phyloP scores from a whole-genome alignment of 2,113 vertebrate species.

The Bolborhynchus lineola region DNA sequence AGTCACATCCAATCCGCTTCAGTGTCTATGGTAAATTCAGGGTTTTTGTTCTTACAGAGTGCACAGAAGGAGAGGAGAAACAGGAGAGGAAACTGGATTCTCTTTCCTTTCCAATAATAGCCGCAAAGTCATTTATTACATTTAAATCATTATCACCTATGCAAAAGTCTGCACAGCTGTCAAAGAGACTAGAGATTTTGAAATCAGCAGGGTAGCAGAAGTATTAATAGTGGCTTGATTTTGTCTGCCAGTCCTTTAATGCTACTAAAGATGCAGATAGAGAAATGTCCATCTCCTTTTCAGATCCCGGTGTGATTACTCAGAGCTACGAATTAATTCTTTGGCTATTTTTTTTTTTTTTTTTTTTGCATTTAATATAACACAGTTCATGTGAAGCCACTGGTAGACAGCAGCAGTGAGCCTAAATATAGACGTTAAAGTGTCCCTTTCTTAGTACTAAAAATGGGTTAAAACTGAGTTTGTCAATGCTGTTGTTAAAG shows the following conservation, averaged over 20 bases:
- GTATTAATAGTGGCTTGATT: background rate
- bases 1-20: background rate
- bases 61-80: background rate
- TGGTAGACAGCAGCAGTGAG: background rate
- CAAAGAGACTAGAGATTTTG: background rate
- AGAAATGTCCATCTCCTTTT: background rate
- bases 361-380: background rate
- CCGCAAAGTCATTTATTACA: rapidly evolving
- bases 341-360: background rate
- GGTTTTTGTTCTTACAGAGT: background rate
- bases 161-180: background rate
- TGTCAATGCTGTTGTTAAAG: background rate
- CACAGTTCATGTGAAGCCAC: background rate
- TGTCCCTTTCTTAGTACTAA: background rate
- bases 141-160: background rate
- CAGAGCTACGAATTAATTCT: background rate
- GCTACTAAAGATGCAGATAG: background rate
- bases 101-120: background rate
- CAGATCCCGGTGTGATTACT: background rate
- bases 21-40: background rate
- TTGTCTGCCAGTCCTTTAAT: background rate
- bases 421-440: background rate
- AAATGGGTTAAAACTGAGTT: background rate
- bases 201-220: background rate
- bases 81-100: background rate